These are phyloP conservation scores for Ridgeia piscesae DNA, from an alignment of 1,140 invertebrate genomes.

Conservation along the genomic window DNA sequence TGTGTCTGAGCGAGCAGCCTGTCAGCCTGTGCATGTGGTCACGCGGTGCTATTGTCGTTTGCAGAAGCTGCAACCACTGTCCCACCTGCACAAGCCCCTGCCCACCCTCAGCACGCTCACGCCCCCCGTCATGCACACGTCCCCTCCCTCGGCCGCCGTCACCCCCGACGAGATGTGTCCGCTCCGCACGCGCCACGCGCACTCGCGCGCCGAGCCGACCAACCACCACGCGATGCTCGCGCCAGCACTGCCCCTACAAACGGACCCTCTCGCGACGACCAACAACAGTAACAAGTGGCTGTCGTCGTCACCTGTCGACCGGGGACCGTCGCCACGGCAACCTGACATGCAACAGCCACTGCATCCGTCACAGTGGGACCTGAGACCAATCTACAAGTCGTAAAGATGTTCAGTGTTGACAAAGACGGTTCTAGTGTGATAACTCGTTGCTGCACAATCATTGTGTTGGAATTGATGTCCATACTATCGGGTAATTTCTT, in stretches of 20 bases:
- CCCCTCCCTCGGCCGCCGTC: too few relatives aligned
- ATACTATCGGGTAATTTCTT: not conserved
- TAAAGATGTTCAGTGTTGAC: not conserved
- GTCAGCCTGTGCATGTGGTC: not conserved
- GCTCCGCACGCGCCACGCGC: not conserved
- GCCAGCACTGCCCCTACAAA: not conserved
- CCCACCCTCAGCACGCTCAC: not conserved
- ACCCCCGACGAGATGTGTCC: not conserved
- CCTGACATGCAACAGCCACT: not conserved
- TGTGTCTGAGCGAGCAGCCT: not conserved
- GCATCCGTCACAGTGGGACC: not conserved
- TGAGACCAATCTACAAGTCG: not conserved
- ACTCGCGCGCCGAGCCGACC: not conserved
- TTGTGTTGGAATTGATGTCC: not conserved
- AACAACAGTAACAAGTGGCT: not conserved
- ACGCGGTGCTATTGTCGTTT: not conserved
- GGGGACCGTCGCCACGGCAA: not conserved
- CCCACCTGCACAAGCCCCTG: not conserved
- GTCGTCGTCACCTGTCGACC: not conserved
- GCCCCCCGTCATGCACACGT: not conserved
- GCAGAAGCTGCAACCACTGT: conserved; percentile 3
- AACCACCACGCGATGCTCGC: not conserved
- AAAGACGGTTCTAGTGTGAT: not conserved
- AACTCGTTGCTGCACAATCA: not conserved
- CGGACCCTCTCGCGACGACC: not conserved